These are phyloP conservation scores for Alviniconcha strummeri DNA, from an alignment of 2,888 invertebrate genomes.

Conservation along the genomic window DNA sequence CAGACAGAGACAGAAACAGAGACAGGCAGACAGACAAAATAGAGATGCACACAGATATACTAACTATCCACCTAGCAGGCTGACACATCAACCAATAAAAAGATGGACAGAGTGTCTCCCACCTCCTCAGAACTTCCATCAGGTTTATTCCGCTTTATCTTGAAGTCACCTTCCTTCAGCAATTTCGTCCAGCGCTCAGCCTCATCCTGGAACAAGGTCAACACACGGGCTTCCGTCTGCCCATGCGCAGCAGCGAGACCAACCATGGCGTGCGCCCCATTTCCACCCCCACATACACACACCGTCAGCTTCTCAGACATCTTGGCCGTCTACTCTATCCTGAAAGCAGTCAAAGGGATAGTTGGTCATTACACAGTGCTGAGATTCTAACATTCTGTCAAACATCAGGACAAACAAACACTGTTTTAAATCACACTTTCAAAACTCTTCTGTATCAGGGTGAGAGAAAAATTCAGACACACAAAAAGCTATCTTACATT, in stretches of 20 bases:
- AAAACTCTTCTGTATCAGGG: background rate
- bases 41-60: too few relatives aligned
- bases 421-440: background rate
- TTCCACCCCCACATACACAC: constrained; percentile 61
- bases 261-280: constrained; percentile 61
- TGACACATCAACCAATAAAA: too few relatives aligned
- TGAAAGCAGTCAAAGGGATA: too few relatives aligned
- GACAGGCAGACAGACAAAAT: too few relatives aligned
- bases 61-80: too few relatives aligned
- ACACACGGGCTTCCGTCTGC: constrained; percentile 53
- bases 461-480: background rate
- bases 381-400: too few relatives aligned
- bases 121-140: constrained; percentile 13
- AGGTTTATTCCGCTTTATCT: constrained; percentile 7
- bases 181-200: constrained; percentile 55
- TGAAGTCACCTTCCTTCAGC: constrained; percentile 39
- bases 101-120: background rate
- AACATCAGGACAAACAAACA: too few relatives aligned
- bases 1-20: too few relatives aligned
- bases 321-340: background rate
- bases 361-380: too few relatives aligned
- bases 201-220: constrained; percentile 58
- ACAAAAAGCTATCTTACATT: background rate
- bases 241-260: constrained; percentile 54
- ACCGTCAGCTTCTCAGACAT: constrained; percentile 36